Evolutionary conservation across 2,797 vertebrate species (phyloP).

Genomic region (Poliocrania exsul): DNA sequence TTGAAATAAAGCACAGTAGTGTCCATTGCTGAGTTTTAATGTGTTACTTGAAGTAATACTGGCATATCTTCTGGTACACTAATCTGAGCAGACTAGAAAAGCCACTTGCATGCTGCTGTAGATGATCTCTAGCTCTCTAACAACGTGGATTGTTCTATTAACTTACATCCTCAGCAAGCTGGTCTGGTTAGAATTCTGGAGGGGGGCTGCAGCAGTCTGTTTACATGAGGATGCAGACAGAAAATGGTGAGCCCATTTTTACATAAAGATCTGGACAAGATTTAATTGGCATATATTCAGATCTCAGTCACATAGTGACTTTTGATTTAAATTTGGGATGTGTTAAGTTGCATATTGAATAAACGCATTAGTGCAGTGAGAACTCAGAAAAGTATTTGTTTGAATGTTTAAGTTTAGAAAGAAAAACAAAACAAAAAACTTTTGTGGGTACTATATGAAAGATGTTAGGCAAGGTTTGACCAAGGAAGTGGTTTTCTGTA

Average conservation of each 20-base stretch:
- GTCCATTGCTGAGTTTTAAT: conserved; percentile 69
- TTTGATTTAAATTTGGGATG: conserved; percentile 42
- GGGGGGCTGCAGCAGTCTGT: conserved; percentile 21
- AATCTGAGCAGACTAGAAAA: conserved; percentile 72
- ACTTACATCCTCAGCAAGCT: not conserved
- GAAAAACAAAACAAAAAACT: not conserved
- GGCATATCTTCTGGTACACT: conserved; percentile 73
- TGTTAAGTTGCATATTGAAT: conserved; percentile 39
- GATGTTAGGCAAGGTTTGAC: conserved; percentile 60
- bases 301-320: conserved; percentile 54
- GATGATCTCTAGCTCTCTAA: conserved; percentile 52
- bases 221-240: not conserved
- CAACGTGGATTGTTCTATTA: not conserved
- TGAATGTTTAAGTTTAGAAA: conserved; percentile 63
- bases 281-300: conserved; percentile 38
- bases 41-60: conserved; percentile 73
- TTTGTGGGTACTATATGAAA: conserved; percentile 25
- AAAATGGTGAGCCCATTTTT: conserved; percentile 34
- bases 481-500: conserved; percentile 69
- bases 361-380: conserved; percentile 23
- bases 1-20: conserved; percentile 72
- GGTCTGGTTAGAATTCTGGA: not conserved
- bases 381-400: conserved; percentile 47
- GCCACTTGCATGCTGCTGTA: conserved; percentile 63
- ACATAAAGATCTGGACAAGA: conserved; percentile 39